A percentile compares a stretch with the other conserved stretches of the same genome.
phyloP scores from a whole-genome alignment of 1,140 invertebrate species.

The Drosophila subobscura region DNA sequence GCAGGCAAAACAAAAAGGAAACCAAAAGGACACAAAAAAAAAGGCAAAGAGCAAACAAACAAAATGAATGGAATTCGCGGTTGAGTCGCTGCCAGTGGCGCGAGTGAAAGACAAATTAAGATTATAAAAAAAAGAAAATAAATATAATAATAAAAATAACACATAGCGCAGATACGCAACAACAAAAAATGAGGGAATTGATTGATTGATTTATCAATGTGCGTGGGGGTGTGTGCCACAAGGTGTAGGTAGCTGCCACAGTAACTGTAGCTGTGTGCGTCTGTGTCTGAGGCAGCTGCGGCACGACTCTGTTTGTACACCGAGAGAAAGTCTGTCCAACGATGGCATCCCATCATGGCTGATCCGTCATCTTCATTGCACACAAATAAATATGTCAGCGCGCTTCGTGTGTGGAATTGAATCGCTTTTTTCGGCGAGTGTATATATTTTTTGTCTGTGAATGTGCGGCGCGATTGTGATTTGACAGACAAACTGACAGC shows the following conservation, averaged over 20 bases:
- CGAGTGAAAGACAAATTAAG: constrained; percentile 81
- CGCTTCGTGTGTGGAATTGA: no score
- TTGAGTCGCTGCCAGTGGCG: constrained; percentile 67
- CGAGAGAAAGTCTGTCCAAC: no score
- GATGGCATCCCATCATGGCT: no score
- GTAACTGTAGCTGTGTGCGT: constrained; percentile 9
- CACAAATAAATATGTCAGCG: no score
- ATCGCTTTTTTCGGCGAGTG: no score
- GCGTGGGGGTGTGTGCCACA: constrained; percentile 9
- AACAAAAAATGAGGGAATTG: constrained; percentile 59
- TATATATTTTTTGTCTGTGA: constrained; percentile 52
- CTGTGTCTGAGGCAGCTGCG: constrained; percentile 33
- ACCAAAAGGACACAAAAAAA: constrained; percentile 29
- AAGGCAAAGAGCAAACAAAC: constrained; percentile 45
- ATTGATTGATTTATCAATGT: constrained; percentile 82
- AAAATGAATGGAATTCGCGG: constrained; percentile 75
- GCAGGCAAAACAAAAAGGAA: constrained; percentile 33
- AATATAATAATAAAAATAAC: constrained; percentile 71
- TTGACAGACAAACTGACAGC: constrained; percentile 80
- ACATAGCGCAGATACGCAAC: constrained; percentile 36
- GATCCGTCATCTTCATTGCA: no score
- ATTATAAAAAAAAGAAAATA: constrained; percentile 75
- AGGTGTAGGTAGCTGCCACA: no score
- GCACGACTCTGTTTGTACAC: constrained; percentile 26
- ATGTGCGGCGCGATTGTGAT: constrained; percentile 73